Base-by-base conservation (phyloP, 2,888 invertebrate species). In the Brenthis daphne region DNA sequence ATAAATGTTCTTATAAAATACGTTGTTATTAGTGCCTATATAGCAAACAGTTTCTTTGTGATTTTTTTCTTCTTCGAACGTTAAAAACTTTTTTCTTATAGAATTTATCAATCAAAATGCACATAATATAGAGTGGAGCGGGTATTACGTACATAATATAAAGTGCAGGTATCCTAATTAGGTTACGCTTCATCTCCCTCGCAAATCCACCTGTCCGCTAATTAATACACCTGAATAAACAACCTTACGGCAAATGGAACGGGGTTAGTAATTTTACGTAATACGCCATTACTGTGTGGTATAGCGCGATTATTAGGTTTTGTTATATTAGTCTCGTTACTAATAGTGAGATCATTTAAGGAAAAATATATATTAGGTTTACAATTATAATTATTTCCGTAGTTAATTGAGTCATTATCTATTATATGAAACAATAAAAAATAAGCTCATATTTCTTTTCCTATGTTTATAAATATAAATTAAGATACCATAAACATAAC, bases 211-310 rank as follows among this genome's bases (percentile, higher is more conserved):
- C 78, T 77, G 77, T 75, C 76, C 77, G 72, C 72, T 78, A 79
- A 78, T 79, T 77, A 77, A 76, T 75, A 78, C 76, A 77, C 72
- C 74, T 77, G 75, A 77, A 77, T 78, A 79, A 77, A 77, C 77
- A 75, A 75, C 65, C 72, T 64, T 53, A 63, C 68, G 58, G 64
- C 69, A 73, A 72, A 60, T 69, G 68, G 61, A 70, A 63, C 69
- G 56, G 68, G 68, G 66, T 67, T 63, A 67, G 74, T 74, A 73
- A 73, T 76, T 70, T 71, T 69, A 66, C 68, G 71, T 73, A 76
- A 74, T 75, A 72, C 68, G 69, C 70, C 71, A 73, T 75, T 73
- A 74, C 50, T 11, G 51, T 55, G 54, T 51, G 37, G n/a, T 43
- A 66, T 60, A 60, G 14, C 55, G 55, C 55, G 48, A 55, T 61